These are phyloP conservation scores for Microctonus aethiopoides DNA, from an alignment of 2,888 invertebrate species.

Conservation along the genomic window DNA sequence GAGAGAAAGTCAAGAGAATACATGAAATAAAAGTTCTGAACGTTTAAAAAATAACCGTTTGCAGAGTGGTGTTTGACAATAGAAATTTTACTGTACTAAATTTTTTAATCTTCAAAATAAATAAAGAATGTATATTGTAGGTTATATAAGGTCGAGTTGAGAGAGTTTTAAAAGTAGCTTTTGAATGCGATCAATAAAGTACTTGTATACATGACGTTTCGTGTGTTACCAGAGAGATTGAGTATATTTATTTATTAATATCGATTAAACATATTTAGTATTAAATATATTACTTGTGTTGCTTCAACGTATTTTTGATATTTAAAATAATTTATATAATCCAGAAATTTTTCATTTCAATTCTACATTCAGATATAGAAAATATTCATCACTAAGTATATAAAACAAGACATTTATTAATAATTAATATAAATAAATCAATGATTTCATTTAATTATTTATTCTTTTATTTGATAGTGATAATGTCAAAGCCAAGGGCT, in stretches of 20 bases:
- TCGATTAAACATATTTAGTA: too few relatives aligned
- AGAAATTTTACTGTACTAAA: too few relatives aligned
- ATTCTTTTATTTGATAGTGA: not conserved
- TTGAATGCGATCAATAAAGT: conserved; percentile 21
- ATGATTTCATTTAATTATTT: conserved; percentile 2
- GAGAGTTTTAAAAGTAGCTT: conserved; percentile 6
- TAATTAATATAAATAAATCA: too few relatives aligned
- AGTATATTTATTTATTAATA: not conserved
- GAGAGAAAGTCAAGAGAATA: too few relatives aligned
- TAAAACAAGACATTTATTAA: too few relatives aligned
- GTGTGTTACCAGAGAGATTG: conserved; percentile 48
- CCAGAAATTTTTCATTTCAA: too few relatives aligned
- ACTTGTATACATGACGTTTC: conserved; percentile 13
- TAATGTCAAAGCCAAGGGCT: conserved; percentile 23
- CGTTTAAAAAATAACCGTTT: not conserved
- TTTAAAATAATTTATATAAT: too few relatives aligned
- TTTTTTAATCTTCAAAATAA: not conserved
- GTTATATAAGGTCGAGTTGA: not conserved
- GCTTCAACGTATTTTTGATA: too few relatives aligned
- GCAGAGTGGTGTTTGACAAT: not conserved
- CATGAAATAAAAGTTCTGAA: too few relatives aligned
- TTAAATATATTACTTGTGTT: too few relatives aligned
- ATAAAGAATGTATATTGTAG: not conserved
- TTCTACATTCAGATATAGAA: too few relatives aligned
- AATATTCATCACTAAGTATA: too few relatives aligned